Base-by-base conservation (phyloP, 2,888 invertebrate genomes). In the Eueremaeus valkanovi region DNA sequence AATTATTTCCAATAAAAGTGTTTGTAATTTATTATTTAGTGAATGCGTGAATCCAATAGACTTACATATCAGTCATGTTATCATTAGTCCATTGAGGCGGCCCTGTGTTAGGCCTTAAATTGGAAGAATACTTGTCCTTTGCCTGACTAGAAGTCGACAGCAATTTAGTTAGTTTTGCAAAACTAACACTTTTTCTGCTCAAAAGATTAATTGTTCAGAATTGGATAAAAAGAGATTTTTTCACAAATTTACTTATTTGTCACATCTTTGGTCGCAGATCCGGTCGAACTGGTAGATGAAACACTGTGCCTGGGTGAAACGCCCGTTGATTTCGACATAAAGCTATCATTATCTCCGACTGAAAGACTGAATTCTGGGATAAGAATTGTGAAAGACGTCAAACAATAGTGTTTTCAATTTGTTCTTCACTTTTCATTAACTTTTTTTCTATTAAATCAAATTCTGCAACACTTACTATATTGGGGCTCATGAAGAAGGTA, bases 81-180 rank as follows among this genome's bases (percentile, higher is more conserved):
- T 40, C 33, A 24, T 27, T 24, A 40, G 40, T 16, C 16, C 33
- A 45, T 45, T 74, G 76, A 42, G 74, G n/a, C n/a, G 70, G 36
- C 77, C 76, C 49, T 6, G 18, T n/a, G 16, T 72, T 75, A 13
- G 75, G 61, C 40, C 24, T 58, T 16, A 27, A 58, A 58, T 36
- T 40, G 9, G 68, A 72, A n/a, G n/a, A n/a, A 3, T 75, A 77
- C 51, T 79, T 79, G 16, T 79, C 80, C 40, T 78, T 78, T 21
- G 79, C 70, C 61, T 77, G 77, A 13, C n/a, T n/a, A n/a, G n/a
- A n/a, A n/a, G 78, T 51, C 31, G 72, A 78, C 27, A 79, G 76
- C 42, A 80, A 75, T 29, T 78, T 76, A 6, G 80, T 79, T 27
- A 80, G 68, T 63, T 80, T 80, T 11, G 77, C 78, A 68, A 80